phyloP scores from a whole-genome alignment of 2,113 vertebrate genomes.

The Bubo blakistoni region DNA sequence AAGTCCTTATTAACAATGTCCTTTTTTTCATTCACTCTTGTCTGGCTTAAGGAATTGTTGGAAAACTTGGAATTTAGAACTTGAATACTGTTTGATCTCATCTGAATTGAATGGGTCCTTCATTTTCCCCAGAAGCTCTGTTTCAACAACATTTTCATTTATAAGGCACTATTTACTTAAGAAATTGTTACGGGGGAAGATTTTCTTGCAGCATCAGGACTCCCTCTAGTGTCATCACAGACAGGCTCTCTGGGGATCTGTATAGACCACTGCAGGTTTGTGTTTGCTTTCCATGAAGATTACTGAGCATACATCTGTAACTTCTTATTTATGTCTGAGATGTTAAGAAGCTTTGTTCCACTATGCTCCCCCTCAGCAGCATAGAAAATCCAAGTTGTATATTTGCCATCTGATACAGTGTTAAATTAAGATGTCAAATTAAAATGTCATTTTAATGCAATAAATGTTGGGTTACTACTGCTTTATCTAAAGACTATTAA shows the following conservation, averaged over 20 bases:
- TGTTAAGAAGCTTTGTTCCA: background rate
- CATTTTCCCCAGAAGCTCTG: background rate
- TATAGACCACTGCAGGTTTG: background rate
- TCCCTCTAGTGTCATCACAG: conserved; percentile 66
- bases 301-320: background rate
- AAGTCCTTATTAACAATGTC: background rate
- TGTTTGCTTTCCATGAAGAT: background rate
- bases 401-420: background rate
- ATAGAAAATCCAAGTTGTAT: background rate
- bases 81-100: background rate
- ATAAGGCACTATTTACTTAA: background rate
- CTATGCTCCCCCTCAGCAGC: background rate
- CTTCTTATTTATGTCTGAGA: background rate
- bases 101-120: background rate
- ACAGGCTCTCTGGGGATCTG: background rate
- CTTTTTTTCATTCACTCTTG: background rate
- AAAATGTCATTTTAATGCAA: background rate
- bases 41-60: background rate
- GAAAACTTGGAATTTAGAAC: background rate
- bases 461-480: background rate
- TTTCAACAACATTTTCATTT: background rate
- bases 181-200: background rate
- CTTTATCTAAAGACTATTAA: background rate
- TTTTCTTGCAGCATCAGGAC: conserved; percentile 49
- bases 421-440: background rate